Base-by-base conservation (phyloP, 1,140 invertebrate species). In the Drosophila malerkotliana region DNA sequence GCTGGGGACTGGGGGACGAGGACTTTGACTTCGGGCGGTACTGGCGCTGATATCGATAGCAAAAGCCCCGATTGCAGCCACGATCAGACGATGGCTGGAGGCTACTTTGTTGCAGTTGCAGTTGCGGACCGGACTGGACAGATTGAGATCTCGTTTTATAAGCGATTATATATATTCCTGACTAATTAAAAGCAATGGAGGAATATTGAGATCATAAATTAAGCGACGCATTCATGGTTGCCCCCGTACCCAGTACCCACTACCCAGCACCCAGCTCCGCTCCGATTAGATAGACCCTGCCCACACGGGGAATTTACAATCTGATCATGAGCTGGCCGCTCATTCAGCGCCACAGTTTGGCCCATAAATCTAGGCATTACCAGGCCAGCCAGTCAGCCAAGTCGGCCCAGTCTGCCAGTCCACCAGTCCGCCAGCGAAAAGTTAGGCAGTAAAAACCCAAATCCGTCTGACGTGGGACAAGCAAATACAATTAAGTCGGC, bases 111-210 rank as follows among this genome's bases (percentile, higher is more conserved):
- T 77, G 75, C 79, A 71, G 21, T n/a, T 41, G 57, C 28, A 30
- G 41, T 44, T 18, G 41, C 39, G 48, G 34, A 37, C 34, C 34
- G 34, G 34, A 34, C 51, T 24, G 63, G 63, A 30, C 34, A 73
- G 83, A 88, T 83, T 73, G 66, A 61, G 67, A 88, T 87, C 83
- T 79, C 47, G 62, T 26, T 79, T 56, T 62, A 74, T 73, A 66
- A 48, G 77, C 75, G 74, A 48, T 62, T 74, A 67, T 72, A 56
- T 69, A 80, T 77, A 67, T 77, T 77, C 44, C 59, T 48, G 44
- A 67, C 79, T 88, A 88, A 87, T 82, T 87, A 77, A 87, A 83
- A 63, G 67, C 83, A 87, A 73, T 88, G 72, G 75, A 77, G 72
- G 79, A 83, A 60, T 83, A 79, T 82, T 56, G 67, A 57, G 83